Evolutionary conservation across 2,888 invertebrate species (phyloP).

Genomic region (Coecobrya sp.): DNA sequence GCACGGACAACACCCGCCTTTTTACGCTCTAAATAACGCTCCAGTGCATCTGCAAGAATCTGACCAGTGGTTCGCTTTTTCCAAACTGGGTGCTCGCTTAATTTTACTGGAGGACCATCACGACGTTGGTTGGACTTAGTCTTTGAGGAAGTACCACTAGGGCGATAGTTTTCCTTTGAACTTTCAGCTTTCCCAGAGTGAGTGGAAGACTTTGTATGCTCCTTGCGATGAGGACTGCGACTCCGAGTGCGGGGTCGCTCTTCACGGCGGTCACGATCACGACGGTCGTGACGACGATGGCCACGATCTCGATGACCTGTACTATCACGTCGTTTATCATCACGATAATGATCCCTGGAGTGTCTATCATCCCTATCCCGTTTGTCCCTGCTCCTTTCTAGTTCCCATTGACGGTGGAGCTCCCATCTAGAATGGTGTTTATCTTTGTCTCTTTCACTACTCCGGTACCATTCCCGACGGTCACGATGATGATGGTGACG

Average conservation of each 20-base stretch:
- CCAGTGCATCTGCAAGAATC: conserved; percentile 92
- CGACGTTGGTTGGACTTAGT: not conserved
- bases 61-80: conserved; percentile 92
- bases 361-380: conserved; percentile 33
- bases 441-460: conserved; percentile 43
- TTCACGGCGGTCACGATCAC: conserved; percentile 38
- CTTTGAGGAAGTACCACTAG: not conserved
- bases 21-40: conserved; percentile 87
- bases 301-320: not conserved
- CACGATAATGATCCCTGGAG: conserved; percentile 26
- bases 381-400: conserved; percentile 37
- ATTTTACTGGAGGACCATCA: not conserved
- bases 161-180: conserved; percentile 64
- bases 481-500: conserved; percentile 49
- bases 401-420: conserved; percentile 20
- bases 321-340: conserved; percentile 2
- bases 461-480: conserved; percentile 60
- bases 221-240: conserved; percentile 69
- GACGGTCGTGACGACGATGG: conserved; percentile 45
- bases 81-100: conserved; percentile 46
- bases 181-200: conserved; percentile 42
- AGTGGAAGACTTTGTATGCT: conserved; percentile 64
- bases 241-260: not conserved
- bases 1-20: conserved; percentile 29
- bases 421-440: conserved; percentile 30